Evolutionary conservation across 1,140 invertebrate species (phyloP).

Genomic region (Leptinotarsa undecemlineata): DNA sequence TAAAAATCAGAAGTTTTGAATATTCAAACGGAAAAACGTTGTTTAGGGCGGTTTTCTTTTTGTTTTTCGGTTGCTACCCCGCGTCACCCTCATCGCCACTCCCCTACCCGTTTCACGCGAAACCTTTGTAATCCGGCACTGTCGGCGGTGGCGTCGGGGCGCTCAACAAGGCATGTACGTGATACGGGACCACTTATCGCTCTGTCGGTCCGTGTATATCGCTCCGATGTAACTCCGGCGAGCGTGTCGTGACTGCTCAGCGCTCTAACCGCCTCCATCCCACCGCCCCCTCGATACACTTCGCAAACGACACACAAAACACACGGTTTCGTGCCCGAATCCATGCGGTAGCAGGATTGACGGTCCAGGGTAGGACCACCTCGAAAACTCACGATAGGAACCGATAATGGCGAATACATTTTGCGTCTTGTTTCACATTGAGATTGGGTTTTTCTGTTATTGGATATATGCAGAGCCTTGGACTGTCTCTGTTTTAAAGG

Average conservation of each 20-base stretch:
- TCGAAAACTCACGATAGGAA: not conserved
- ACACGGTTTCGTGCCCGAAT: slow-evolving; percentile 22
- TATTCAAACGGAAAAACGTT: no score
- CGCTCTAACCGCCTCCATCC: slow-evolving; percentile 10
- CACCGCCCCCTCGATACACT: not conserved
- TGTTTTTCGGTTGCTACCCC: not conserved
- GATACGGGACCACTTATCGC: slow-evolving; percentile 39
- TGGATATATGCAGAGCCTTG: no score
- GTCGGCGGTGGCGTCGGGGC: not conserved
- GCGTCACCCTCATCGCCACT: not conserved
- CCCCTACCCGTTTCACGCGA: not conserved
- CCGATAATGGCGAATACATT: no score
- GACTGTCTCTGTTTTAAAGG: no score
- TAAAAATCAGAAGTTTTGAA: no score
- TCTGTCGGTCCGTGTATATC: slow-evolving; percentile 30
- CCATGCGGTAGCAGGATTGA: not conserved
- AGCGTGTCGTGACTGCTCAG: slow-evolving; percentile 30
- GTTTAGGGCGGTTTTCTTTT: no score
- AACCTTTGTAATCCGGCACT: slow-evolving; percentile 1
- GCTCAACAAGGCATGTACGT: slow-evolving; percentile 34
- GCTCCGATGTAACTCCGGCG: slow-evolving; percentile 5
- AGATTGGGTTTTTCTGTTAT: no score
- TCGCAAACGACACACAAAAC: slow-evolving; percentile 17
- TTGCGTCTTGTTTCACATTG: no score
- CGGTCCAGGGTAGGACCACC: not conserved